phyloP scores from a whole-genome alignment of 2,888 invertebrate genomes.

The Lepidocyrtinus sp. region DNA sequence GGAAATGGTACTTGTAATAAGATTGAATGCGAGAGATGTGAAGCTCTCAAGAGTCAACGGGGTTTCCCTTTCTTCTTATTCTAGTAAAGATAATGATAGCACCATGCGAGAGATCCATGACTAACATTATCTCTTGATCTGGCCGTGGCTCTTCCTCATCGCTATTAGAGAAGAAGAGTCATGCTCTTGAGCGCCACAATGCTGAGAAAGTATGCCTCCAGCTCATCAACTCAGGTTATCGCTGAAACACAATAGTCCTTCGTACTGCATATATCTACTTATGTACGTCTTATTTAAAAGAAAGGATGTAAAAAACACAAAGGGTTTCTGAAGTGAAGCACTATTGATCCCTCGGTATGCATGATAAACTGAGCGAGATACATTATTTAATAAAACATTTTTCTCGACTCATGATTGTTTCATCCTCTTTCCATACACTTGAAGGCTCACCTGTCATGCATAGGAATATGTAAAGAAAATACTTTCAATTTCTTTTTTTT shows the following conservation, averaged over 20 bases:
- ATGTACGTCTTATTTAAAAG: too few relatives aligned
- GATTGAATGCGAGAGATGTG: slow-evolving; percentile 48
- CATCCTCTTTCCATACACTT: too few relatives aligned
- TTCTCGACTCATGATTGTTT: too few relatives aligned
- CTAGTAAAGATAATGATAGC: slow-evolving; percentile 61
- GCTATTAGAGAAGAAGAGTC: not conserved
- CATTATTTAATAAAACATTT: too few relatives aligned
- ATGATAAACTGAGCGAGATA: too few relatives aligned
- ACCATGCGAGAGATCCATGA: slow-evolving; percentile 65
- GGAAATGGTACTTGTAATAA: slow-evolving; percentile 22
- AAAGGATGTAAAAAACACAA: too few relatives aligned
- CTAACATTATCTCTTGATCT: slow-evolving; percentile 65
- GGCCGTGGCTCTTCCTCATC: slow-evolving; percentile 28
- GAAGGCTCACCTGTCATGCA: too few relatives aligned
- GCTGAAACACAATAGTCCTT: not conserved
- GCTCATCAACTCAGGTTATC: too few relatives aligned
- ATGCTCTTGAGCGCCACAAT: not conserved
- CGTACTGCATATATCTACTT: not conserved
- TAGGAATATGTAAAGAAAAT: too few relatives aligned
- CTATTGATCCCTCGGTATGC: too few relatives aligned
- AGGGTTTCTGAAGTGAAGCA: too few relatives aligned
- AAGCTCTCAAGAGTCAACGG: slow-evolving; percentile 60
- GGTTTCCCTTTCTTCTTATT: slow-evolving; percentile 38
- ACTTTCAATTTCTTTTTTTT: too few relatives aligned
- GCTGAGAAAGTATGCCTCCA: not conserved